A percentile compares a stretch with the other conserved stretches of the same genome.
Conservation (phyloP, 53 echinoderm and acorn worm genomes). For the Stichopus horrens region DNA sequence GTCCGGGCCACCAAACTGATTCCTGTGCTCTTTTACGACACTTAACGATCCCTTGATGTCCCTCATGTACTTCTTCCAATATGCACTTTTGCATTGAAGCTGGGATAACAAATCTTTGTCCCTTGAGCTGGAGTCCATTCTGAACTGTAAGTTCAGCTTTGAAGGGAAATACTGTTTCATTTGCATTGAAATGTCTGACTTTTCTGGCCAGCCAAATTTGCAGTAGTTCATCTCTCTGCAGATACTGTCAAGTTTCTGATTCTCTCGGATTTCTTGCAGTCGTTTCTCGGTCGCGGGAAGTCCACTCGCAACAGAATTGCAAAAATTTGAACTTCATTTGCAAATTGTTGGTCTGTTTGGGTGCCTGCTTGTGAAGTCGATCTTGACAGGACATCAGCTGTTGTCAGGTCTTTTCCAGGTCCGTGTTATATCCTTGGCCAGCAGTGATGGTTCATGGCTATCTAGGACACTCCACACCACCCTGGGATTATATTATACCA, state of each 20-base stretch:
- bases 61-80: constrained; percentile 51
- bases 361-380: constrained; percentile 47
- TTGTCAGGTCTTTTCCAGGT: constrained; percentile 45
- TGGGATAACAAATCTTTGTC: no score
- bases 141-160: no score
- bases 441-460: no score
- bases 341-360: not conserved
- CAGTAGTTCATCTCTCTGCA: constrained; percentile 48
- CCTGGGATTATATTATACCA: no score
- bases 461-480: no score
- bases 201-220: no score
- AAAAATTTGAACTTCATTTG: constrained; percentile 39
- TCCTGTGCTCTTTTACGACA: constrained; percentile 43
- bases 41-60: constrained; percentile 42
- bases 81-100: constrained; percentile 33
- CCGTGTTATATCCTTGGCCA: constrained; percentile 46
- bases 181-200: no score
- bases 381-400: constrained; percentile 53
- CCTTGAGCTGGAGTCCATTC: no score
- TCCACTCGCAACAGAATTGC: constrained; percentile 14
- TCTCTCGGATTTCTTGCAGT: constrained; percentile 30
- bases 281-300: constrained; percentile 54
- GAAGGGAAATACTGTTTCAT: no score
- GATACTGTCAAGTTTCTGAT: constrained; percentile 45
- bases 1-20: constrained; percentile 67